Evolutionary conservation across 1,140 invertebrate genomes (phyloP).

Genomic region (Helicoverpa zea): DNA sequence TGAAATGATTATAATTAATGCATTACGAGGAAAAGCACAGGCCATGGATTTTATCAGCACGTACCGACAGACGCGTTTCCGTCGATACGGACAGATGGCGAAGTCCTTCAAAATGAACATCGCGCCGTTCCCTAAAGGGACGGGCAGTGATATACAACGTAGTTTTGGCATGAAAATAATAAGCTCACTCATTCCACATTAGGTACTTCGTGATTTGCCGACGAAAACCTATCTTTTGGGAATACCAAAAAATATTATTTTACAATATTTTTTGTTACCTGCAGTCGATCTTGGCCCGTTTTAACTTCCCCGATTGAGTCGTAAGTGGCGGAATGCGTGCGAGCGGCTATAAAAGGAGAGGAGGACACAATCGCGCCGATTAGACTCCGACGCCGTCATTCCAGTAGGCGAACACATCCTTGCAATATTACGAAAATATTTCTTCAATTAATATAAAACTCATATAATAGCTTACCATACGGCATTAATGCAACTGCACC

Average conservation of each 20-base stretch:
- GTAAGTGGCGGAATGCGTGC: constrained; percentile 28
- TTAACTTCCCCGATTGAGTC: constrained; percentile 26
- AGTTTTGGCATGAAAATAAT: not conserved
- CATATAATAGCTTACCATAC: too few relatives aligned
- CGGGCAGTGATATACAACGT: not conserved
- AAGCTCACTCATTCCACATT: too few relatives aligned
- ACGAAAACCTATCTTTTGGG: too few relatives aligned
- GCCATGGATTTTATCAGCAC: not conserved
- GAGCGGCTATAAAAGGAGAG: constrained; percentile 32
- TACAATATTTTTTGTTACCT: too few relatives aligned
- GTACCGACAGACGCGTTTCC: constrained; percentile 16
- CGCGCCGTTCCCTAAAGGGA: not conserved
- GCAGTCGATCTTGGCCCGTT: not conserved
- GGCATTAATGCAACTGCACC: constrained; percentile 9
- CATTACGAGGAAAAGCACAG: not conserved
- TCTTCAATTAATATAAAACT: too few relatives aligned
- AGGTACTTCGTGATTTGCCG: too few relatives aligned
- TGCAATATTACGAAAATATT: not conserved
- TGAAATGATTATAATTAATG: not conserved
- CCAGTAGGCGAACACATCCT: not conserved
- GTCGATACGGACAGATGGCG: not conserved
- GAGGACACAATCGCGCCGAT: constrained; percentile 32
- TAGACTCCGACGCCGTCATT: not conserved
- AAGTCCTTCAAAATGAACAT: not conserved
- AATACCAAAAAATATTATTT: too few relatives aligned